Percentiles rank a stretch among this genome's conserved stretches.
phyloP scores from a whole-genome alignment of 2,888 invertebrate genomes.

The Nymphalis c-album region DNA sequence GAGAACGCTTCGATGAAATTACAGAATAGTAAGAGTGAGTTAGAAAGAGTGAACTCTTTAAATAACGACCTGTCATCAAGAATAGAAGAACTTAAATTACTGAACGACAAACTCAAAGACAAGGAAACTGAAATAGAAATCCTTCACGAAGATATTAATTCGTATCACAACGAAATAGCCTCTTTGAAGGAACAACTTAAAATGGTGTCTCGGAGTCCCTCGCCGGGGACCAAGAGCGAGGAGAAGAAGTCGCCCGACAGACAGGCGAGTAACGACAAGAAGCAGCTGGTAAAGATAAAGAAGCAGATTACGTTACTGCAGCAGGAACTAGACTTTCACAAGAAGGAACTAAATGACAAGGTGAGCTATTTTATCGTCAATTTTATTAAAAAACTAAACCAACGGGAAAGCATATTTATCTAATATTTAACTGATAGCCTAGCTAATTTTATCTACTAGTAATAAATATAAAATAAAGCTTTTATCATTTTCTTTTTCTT shows the following conservation, averaged over 20 bases:
- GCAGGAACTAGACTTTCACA: slow-evolving; percentile 72
- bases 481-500: too few species aligned
- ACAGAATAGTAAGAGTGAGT: slow-evolving; percentile 66
- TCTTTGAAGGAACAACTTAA: slow-evolving; percentile 71
- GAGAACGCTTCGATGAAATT: slow-evolving; percentile 68
- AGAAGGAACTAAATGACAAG: slow-evolving; percentile 76
- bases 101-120: slow-evolving; percentile 73
- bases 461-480: too few species aligned
- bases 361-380: slow-evolving; percentile 44
- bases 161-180: slow-evolving; percentile 77
- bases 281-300: slow-evolving; percentile 80
- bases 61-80: slow-evolving; percentile 67
- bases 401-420: too few species aligned
- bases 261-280: slow-evolving; percentile 80
- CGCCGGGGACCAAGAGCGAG: slow-evolving; percentile 82
- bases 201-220: slow-evolving; percentile 78
- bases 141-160: slow-evolving; percentile 73
- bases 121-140: slow-evolving; percentile 81
- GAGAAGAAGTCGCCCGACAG: slow-evolving; percentile 69
- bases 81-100: slow-evolving; percentile 66
- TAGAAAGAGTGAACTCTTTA: slow-evolving; percentile 62
- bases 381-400: neutral
- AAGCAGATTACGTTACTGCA: slow-evolving; percentile 71
- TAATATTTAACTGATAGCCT: too few species aligned
- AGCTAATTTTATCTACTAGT: too few species aligned